Base-by-base conservation (phyloP, 2,113 vertebrate genomes). In the Stigmatopora nigra region DNA sequence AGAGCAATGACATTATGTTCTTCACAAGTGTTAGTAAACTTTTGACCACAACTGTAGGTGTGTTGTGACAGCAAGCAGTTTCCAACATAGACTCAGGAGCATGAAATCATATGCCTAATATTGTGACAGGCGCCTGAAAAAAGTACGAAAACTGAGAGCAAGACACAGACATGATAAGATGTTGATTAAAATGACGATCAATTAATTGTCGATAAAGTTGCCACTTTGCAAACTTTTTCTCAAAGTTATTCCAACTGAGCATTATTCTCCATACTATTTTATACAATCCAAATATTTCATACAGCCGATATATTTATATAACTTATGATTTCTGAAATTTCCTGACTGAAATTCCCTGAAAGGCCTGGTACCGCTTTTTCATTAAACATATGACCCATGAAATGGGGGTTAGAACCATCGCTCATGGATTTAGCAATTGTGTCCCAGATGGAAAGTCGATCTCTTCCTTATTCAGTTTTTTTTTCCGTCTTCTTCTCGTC, bases 361-460 rank as follows among this genome's bases (percentile, higher is more conserved):
- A 72, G 77, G 68, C 76, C 69, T 81, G 81, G 72, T 82, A 75
- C 76, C 76, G 84, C 79, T 73, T 74, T 67, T 70, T 83, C 85
- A 83, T 86, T 63, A 65, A 82, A 78, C 72, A 75, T 86, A 87
- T 81, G 76, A 85, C 70, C 78, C 86, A 77, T 83, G 68, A 73
- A 72, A 68, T 17, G 66, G 68, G 82, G 78, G 74, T 9, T 17
- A 31, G 13, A 76, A 67, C 82, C 78, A 81, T 71, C 80, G 85
- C 86, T 90, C 89, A 88, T 89, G 85, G 87, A 90, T 88, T 56
- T 63, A 71, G 25, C 63, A 70, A 78, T 75, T 84, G 84, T 86
- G 84, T 90, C 85, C 76, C 77, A 83, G 80, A 84, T 82, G 63
- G 56, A 84, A 83, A 71, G 64, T 47, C 71, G 67, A 80, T 80